Percentiles rank a stretch among this genome's conserved stretches.
phyloP scores from a whole-genome alignment of 2,113 vertebrate species.

The Callaeas wilsoni region DNA sequence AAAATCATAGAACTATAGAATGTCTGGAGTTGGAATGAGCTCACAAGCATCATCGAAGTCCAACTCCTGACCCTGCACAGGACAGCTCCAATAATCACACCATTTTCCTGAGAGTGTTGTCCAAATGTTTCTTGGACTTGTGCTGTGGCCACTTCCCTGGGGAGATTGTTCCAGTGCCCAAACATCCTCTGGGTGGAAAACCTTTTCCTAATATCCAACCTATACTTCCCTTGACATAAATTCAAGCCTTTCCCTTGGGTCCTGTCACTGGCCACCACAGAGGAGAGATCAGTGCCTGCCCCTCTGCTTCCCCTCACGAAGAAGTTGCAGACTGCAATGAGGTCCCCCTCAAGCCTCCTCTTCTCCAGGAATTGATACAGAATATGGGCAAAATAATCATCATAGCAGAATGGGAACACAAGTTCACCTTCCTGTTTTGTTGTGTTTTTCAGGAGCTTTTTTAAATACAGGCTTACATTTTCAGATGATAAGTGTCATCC shows the following conservation, averaged over 20 bases:
- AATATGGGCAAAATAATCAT: not conserved
- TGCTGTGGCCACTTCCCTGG: not conserved
- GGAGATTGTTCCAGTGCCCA: not conserved
- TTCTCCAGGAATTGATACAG: not conserved
- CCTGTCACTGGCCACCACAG: not conserved
- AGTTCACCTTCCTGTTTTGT: not conserved
- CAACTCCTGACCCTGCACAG: not conserved
- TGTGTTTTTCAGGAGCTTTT: not conserved
- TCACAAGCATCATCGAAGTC: rapidly evolving
- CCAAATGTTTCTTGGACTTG: not conserved
- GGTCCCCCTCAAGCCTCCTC: not conserved
- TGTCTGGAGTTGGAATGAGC: not conserved
- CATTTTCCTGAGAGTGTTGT: not conserved
- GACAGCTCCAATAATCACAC: not conserved
- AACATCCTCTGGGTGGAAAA: not conserved
- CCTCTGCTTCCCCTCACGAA: not conserved
- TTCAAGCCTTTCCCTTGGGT: not conserved
- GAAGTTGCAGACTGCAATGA: not conserved
- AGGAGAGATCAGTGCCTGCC: not conserved
- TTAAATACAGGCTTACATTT: not conserved
- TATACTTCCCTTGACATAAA: not conserved
- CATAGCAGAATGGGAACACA: not conserved
- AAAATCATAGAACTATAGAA: not conserved
- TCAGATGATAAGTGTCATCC: rapidly evolving
- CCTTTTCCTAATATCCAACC: not conserved